Percentiles rank a stretch among this genome's conserved stretches.
Conservation (phyloP, 2,888 invertebrate species). For the Archaeoteleia sp. region DNA sequence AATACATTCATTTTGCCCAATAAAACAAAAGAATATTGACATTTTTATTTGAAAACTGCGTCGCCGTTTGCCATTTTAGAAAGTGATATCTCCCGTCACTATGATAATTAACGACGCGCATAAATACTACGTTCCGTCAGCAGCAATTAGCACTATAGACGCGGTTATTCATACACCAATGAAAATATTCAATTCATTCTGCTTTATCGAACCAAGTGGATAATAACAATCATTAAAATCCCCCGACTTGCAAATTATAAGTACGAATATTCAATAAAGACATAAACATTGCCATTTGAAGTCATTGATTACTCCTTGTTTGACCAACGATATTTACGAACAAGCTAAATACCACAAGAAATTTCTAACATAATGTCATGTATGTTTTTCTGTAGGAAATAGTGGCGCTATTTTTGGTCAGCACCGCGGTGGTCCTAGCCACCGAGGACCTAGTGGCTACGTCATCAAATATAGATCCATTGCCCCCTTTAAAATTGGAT, state of each 20-base stretch:
- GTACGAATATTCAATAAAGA: no score
- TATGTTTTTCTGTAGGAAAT: constrained; percentile 53
- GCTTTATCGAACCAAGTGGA: constrained; percentile 14
- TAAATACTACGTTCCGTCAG: constrained; percentile 43
- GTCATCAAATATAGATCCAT: constrained; percentile 62
- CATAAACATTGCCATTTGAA: no score
- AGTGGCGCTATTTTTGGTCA: constrained; percentile 45
- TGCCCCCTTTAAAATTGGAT: constrained; percentile 81
- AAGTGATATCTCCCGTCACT: constrained; percentile 26
- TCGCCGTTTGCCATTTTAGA: constrained; percentile 27
- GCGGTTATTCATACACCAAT: constrained; percentile 28
- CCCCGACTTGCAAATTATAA: not conserved
- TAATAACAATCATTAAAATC: constrained; percentile 30
- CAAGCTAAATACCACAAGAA: no score
- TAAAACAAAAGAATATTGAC: constrained; percentile 26
- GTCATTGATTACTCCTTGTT: no score
- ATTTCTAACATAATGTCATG: no score
- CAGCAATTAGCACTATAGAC: constrained; percentile 42
- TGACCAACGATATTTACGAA: no score
- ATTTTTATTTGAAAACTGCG: constrained; percentile 1
- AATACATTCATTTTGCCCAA: no score
- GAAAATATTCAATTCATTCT: constrained; percentile 32
- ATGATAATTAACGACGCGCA: constrained; percentile 40
- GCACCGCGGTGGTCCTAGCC: constrained; percentile 41
- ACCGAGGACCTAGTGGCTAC: constrained; percentile 53